Evolutionary conservation across 2,113 vertebrate species (phyloP).

Genomic region (Lepidothrix coronata): DNA sequence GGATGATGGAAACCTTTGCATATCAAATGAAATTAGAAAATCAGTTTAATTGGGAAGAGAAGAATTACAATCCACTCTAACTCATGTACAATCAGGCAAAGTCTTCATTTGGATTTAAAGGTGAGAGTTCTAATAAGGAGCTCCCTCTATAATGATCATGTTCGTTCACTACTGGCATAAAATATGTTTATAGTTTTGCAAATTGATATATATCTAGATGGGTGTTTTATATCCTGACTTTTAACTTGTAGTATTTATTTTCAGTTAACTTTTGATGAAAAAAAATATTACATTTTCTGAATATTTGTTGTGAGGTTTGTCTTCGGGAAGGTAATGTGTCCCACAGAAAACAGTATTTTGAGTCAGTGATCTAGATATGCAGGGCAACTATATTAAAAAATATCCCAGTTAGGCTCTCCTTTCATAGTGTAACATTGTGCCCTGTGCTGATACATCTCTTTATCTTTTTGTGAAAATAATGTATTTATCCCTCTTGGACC

Average conservation of each 20-base stretch:
- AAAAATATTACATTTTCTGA: background rate
- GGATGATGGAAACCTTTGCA: slow-evolving; percentile 12
- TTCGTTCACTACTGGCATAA: background rate
- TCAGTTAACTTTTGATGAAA: background rate
- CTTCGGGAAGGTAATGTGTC: background rate
- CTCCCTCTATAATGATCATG: background rate
- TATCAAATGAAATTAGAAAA: slow-evolving; percentile 50
- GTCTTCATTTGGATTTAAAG: slow-evolving; percentile 28
- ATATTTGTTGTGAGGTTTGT: background rate
- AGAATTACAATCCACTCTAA: background rate
- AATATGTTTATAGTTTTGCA: background rate
- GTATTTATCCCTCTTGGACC: background rate
- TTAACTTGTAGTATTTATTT: background rate
- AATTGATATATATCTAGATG: background rate
- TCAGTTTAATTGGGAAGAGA: slow-evolving; percentile 27
- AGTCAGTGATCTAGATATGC: background rate
- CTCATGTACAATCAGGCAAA: slow-evolving; percentile 19
- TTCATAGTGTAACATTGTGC: background rate
- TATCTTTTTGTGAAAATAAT: background rate
- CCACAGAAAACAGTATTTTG: background rate
- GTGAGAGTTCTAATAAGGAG: background rate
- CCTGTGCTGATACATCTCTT: background rate
- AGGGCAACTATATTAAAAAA: background rate
- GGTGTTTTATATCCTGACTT: background rate
- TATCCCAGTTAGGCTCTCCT: background rate